Evolutionary conservation across 2,797 vertebrate genomes (phyloP), one percentile per base, ranked within the genome.

Genomic region (Pangasius sanitwongsei): DNA sequence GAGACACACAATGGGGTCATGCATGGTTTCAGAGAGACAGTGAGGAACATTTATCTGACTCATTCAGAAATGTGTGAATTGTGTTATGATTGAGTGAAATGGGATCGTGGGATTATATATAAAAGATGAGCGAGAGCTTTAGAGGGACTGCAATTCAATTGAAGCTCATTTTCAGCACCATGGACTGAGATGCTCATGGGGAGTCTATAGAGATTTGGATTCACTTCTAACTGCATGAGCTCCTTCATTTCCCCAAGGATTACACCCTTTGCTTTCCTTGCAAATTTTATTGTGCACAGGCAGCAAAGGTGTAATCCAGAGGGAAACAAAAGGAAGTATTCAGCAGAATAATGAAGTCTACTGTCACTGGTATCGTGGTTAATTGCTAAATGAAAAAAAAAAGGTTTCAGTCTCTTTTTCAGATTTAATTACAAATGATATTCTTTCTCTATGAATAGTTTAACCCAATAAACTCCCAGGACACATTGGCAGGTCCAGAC

Each of bases 1-100:
- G 8, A 86, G 6, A 74, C 7, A 82, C 70, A 78, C 69, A 67
- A 48, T 12, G 9, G 9, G 81, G 41, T 50, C 50, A 34, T 86
- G 74, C 53, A 83, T 65, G 63, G 16, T 34, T 5, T 86, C 86
- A 87, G 83, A 80, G 83, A 78, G 67, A 86, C 37, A 83, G 55
- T 89, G 86, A 88, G 84, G 83, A 87, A 83, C 67, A 83, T 89
- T 91, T 81, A 48, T 90, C 83, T 86, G 69, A 78, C 55, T 89
- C 48, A 86, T 70, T 88, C 89, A 90, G 81, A 70, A 48, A 83
- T 87, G 20, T 82, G 57, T 88, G 41, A 44, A 89, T 70, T 82
- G 77, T 86, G 75, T 86, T 74, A 83, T 63, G 77, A 86, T 50
- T 86, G 77, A 74, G 84, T 74, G 88, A 75, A 89, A 86, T 53